Percentiles rank a stretch among this genome's conserved stretches.
These are phyloP conservation scores for Euproctis similis DNA, from an alignment of 2,888 invertebrate genomes.

Conservation along the genomic window DNA sequence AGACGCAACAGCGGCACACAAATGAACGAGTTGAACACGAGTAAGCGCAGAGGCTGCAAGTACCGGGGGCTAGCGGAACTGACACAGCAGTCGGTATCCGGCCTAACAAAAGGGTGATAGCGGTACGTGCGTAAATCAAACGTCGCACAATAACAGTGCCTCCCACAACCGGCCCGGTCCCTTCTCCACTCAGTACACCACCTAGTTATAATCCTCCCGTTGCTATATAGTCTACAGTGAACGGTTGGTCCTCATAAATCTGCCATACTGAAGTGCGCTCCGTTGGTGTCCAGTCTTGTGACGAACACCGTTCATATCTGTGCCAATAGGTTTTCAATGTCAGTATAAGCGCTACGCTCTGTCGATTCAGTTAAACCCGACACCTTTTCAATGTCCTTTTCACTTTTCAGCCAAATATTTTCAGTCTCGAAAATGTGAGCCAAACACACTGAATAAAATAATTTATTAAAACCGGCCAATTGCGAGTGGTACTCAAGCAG, in stretches of 20 bases:
- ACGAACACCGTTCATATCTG: slow-evolving; percentile 50
- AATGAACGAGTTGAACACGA: slow-evolving; percentile 23
- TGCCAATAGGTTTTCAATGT: slow-evolving; percentile 62
- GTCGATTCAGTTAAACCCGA: slow-evolving; percentile 38
- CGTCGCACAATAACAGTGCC: slow-evolving; percentile 71
- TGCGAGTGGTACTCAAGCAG: too few species aligned
- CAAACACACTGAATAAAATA: too few species aligned
- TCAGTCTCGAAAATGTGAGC: too few species aligned
- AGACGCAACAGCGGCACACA: slow-evolving; percentile 10
- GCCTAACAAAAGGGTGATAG: slow-evolving; percentile 73
- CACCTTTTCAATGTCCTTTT: too few species aligned
- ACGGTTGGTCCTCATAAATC: slow-evolving; percentile 65
- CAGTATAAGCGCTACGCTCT: slow-evolving; percentile 35
- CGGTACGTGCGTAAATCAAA: slow-evolving; percentile 74
- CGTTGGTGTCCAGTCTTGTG: slow-evolving; percentile 44
- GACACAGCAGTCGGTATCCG: slow-evolving; percentile 68
- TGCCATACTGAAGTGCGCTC: slow-evolving; percentile 66
- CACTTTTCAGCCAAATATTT: too few species aligned
- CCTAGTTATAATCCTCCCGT: slow-evolving; percentile 47
- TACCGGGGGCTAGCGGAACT: slow-evolving; percentile 56
- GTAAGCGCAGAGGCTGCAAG: slow-evolving; percentile 45
- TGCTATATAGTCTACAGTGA: slow-evolving; percentile 48
- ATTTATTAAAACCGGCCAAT: too few species aligned
- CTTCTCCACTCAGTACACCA: slow-evolving; percentile 43
- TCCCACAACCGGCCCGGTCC: slow-evolving; percentile 49